Evolutionary conservation across 2,888 invertebrate species (phyloP).

Genomic region (Drosophila leonis): DNA sequence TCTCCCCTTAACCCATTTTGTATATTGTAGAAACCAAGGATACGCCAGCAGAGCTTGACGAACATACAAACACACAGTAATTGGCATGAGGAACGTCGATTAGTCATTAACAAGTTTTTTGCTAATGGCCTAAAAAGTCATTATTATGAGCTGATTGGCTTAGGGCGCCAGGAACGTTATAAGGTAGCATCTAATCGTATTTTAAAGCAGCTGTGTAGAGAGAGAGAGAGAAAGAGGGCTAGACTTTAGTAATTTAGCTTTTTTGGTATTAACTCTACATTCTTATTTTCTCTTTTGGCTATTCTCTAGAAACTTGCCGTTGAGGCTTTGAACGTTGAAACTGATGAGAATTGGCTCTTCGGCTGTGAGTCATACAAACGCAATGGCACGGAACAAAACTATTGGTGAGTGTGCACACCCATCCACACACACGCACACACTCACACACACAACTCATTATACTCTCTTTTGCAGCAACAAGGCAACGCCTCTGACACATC

Average conservation of each 20-base stretch:
- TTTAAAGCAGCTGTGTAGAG: background rate
- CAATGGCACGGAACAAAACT: constrained; percentile 26
- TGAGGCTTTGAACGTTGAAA: constrained; percentile 89
- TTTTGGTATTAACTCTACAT: background rate
- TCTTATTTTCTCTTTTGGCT: background rate
- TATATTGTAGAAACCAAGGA: constrained; percentile 38
- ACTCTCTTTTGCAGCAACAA: constrained; percentile 69
- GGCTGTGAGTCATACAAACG: constrained; percentile 89
- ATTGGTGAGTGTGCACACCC: constrained; percentile 45
- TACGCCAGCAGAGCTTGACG: constrained; percentile 45
- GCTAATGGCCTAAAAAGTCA: constrained; percentile 73
- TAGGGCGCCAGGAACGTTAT: constrained; percentile 74
- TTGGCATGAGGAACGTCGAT: constrained; percentile 87
- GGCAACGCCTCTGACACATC: constrained; percentile 87
- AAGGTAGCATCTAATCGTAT: constrained; percentile 59
- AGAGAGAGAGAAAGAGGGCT: no score
- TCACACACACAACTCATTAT: background rate
- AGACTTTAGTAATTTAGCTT: background rate
- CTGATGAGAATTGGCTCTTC: constrained; percentile 90
- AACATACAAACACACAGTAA: constrained; percentile 31
- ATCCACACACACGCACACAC: background rate
- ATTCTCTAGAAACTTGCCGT: constrained; percentile 86
- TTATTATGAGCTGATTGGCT: constrained; percentile 80
- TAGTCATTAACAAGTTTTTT: constrained; percentile 81
- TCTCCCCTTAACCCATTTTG: background rate